Percentiles rank a stretch among this genome's conserved stretches.
phyloP scores from a whole-genome alignment of 2,888 invertebrate genomes.

The Microchrysa polita region DNA sequence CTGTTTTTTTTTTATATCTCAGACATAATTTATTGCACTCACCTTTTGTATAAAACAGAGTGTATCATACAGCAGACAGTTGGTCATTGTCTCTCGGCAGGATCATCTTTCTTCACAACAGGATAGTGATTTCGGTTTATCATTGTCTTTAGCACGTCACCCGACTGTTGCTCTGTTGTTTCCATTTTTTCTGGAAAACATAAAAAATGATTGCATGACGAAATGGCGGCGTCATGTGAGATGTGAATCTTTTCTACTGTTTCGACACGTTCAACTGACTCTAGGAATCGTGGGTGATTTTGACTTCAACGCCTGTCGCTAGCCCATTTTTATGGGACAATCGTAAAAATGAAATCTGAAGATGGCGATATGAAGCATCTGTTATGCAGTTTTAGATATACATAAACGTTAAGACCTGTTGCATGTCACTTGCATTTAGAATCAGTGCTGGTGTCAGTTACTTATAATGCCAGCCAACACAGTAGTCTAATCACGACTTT shows the following conservation, averaged over 20 bases:
- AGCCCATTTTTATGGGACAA: constrained; percentile 6
- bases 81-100: constrained; percentile 31
- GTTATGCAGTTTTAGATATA: neutral
- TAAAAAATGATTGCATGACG: neutral
- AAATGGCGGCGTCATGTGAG: constrained; percentile 15
- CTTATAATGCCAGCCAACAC: neutral
- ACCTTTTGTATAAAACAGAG: constrained; percentile 4
- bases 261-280: constrained; percentile 27
- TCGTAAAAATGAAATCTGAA: neutral
- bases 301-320: constrained; percentile 30
- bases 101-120: constrained; percentile 33
- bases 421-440: neutral
- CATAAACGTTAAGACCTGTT: neutral
- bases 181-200: neutral
- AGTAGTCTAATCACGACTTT: neutral
- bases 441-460: constrained; percentile 13
- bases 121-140: constrained; percentile 35
- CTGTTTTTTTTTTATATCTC: no score
- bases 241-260: constrained; percentile 29
- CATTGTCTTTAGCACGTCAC: constrained; percentile 38
- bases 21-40: constrained; percentile 34
- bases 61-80: neutral
- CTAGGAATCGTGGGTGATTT: neutral
- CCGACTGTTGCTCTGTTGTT: constrained; percentile 38
- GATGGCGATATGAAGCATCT: neutral